Evolutionary conservation across 1,140 invertebrate species (phyloP).

Genomic region (Ooceraea biroi): DNA sequence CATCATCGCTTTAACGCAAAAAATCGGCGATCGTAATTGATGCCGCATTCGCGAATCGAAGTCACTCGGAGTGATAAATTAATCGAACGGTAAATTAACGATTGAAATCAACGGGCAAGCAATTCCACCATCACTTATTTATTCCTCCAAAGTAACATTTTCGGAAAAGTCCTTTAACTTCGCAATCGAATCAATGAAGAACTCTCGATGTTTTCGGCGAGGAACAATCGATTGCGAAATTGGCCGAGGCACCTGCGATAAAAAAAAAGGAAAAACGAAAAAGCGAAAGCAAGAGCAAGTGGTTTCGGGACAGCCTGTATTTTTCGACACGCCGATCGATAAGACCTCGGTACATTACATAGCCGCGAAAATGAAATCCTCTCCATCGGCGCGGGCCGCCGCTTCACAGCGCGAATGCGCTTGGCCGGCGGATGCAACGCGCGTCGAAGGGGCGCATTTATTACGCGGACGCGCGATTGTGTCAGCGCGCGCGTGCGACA

Average conservation of each 20-base stretch:
- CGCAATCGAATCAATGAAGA: too few relatives aligned
- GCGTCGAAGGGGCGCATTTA: slow-evolving; percentile 70
- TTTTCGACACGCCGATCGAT: slow-evolving; percentile 42
- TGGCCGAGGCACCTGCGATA: too few relatives aligned
- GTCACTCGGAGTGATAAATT: too few relatives aligned
- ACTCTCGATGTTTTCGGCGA: too few relatives aligned
- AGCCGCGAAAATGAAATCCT: slow-evolving; percentile 53
- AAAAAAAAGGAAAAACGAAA: background rate
- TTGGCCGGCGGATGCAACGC: slow-evolving; percentile 54
- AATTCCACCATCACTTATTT: too few relatives aligned
- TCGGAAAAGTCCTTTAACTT: too few relatives aligned
- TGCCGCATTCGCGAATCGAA: too few relatives aligned
- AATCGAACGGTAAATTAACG: too few relatives aligned
- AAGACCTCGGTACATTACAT: slow-evolving; percentile 39
- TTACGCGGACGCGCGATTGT: slow-evolving; percentile 61
- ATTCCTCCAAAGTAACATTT: too few relatives aligned
- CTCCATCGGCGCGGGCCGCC: slow-evolving; percentile 9
- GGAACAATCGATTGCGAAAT: too few relatives aligned
- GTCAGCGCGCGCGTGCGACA: background rate
- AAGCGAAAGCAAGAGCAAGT: background rate
- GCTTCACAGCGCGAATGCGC: slow-evolving; percentile 58
- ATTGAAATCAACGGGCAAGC: too few relatives aligned
- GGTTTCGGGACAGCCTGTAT: background rate
- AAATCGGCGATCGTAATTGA: too few relatives aligned
- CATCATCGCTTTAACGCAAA: background rate